Evolutionary conservation across 2,797 vertebrate species (phyloP).

Genomic region (Mus caroli): DNA sequence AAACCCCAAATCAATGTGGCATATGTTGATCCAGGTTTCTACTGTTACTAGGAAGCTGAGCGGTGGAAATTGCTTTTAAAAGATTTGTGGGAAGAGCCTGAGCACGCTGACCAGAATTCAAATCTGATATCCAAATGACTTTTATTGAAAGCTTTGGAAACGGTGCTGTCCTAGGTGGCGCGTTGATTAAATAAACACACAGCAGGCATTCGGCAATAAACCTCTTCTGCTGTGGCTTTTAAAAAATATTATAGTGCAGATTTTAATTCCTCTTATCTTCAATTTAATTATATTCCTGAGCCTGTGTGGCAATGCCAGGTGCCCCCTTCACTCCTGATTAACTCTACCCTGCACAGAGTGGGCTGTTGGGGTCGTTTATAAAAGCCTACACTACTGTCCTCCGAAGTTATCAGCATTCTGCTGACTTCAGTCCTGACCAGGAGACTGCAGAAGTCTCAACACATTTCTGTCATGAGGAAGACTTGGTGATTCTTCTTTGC

Average conservation of each 20-base stretch:
- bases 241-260: conserved; percentile 86
- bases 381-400: neutral
- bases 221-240: conserved; percentile 83
- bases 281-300: conserved; percentile 86
- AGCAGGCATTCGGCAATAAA: conserved; percentile 83
- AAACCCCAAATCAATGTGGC: conserved; percentile 79
- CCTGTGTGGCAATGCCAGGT: conserved; percentile 77
- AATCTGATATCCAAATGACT: conserved; percentile 87
- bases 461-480: neutral
- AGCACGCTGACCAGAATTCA: conserved; percentile 83
- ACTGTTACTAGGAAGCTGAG: conserved; percentile 81
- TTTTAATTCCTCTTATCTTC: conserved; percentile 86
- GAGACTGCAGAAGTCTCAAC: neutral
- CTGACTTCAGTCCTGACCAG: neutral
- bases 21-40: conserved; percentile 81
- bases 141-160: conserved; percentile 88
- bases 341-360: conserved; percentile 31
- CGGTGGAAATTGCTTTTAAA: conserved; percentile 87
- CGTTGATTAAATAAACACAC: conserved; percentile 71
- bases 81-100: conserved; percentile 84
- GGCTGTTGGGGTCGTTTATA: neutral
- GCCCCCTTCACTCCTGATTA: conserved; percentile 76
- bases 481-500: neutral
- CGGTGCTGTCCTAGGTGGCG: conserved; percentile 66
- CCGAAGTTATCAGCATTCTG: neutral